Evolutionary conservation across 92 coral and sea anemone species (phyloP).

Genomic region (Blastomussa wellsi): DNA sequence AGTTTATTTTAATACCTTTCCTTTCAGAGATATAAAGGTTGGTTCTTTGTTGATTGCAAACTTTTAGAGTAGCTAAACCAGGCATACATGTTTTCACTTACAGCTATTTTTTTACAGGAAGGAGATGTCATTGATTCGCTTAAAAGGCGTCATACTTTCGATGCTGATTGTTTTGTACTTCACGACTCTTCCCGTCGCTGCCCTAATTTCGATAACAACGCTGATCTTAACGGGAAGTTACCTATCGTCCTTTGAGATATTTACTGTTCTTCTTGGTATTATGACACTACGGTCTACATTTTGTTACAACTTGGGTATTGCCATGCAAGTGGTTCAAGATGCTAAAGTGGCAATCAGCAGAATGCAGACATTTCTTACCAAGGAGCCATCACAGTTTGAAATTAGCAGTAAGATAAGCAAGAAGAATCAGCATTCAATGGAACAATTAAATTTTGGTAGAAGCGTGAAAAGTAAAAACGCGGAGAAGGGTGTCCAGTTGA

Average conservation of each 20-base stretch:
- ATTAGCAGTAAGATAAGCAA: neutral
- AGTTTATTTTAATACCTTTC: too few species aligned
- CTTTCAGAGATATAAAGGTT: too few species aligned
- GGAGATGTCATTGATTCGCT: neutral
- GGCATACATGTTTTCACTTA: too few species aligned
- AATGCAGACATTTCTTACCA: conserved; percentile 6
- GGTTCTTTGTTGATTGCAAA: too few species aligned
- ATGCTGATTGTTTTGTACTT: neutral
- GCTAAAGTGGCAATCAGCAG: conserved; percentile 23
- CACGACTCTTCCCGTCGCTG: neutral
- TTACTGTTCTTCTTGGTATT: neutral
- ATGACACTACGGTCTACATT: neutral
- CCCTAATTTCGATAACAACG: neutral
- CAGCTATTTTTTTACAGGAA: neutral
- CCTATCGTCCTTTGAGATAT: neutral
- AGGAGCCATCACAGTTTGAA: neutral
- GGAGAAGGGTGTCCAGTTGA: neutral
- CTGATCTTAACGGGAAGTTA: neutral
- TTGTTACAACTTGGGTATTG: neutral
- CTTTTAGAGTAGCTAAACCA: too few species aligned
- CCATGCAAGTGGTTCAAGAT: neutral
- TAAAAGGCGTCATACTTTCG: neutral
- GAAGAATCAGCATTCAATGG: neutral
- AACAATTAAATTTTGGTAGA: neutral
- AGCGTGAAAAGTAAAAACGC: neutral